A percentile compares a stretch with the other conserved stretches of the same genome.
phyloP scores from a whole-genome alignment of 1,140 invertebrate species.

The Drosophila ambigua region DNA sequence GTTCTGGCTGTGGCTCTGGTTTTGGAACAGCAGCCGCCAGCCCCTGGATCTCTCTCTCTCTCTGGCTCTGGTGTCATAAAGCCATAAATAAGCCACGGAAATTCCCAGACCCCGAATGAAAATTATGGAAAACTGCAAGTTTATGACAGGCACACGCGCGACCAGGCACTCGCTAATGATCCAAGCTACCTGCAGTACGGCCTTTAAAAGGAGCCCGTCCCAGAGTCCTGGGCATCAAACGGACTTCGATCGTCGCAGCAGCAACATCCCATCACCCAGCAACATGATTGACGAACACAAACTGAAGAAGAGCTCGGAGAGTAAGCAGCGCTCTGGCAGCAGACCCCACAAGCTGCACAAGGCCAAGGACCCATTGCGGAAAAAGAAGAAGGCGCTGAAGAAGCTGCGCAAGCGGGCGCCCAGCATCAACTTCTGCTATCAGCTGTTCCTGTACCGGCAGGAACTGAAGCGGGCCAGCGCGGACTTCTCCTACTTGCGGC shows the following conservation, averaged over 20 bases:
- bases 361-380: constrained; percentile 29
- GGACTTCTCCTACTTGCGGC: constrained; percentile 61
- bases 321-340: constrained; percentile 23
- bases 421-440: constrained; percentile 47
- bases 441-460: constrained; percentile 64
- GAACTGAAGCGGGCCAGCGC: constrained; percentile 46
- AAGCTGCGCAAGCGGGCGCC: neutral
- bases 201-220: constrained; percentile 52
- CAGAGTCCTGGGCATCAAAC: constrained; percentile 15
- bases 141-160: constrained; percentile 52
- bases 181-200: constrained; percentile 43
- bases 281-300: constrained; percentile 37
- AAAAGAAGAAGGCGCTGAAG: constrained; percentile 34
- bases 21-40: no score
- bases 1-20: neutral
- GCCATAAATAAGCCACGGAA: constrained; percentile 66
- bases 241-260: neutral
- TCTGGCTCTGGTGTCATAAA: constrained; percentile 52
- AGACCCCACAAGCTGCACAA: constrained; percentile 34
- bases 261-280: neutral
- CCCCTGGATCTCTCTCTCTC: constrained; percentile 6
- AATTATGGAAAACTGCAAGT: constrained; percentile 23
- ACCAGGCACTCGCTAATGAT: constrained; percentile 47
- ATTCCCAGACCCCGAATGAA: constrained; percentile 50
- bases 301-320: constrained; percentile 37